Percentiles rank a stretch among this genome's conserved stretches.
phyloP scores from a whole-genome alignment of 2,888 invertebrate species.

The Cephus sareptanus region DNA sequence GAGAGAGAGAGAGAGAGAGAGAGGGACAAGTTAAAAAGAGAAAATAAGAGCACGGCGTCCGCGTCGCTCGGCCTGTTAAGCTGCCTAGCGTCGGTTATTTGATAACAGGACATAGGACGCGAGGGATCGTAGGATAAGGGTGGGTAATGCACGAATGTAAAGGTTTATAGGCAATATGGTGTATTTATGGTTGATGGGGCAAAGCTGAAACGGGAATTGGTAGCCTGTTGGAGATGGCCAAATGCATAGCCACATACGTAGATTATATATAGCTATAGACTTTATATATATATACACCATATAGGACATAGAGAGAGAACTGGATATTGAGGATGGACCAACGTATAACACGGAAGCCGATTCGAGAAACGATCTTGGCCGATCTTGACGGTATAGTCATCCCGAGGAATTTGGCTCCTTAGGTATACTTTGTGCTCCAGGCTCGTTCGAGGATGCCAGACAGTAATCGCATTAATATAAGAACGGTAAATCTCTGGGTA shows the following conservation, averaged over 20 bases:
- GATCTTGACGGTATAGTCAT: constrained; percentile 23
- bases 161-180: constrained; percentile 63
- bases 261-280: not conserved
- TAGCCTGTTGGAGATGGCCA: constrained; percentile 7
- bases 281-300: not conserved
- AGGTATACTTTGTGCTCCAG: constrained; percentile 32
- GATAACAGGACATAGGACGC: constrained; percentile 42
- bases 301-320: constrained; percentile 2
- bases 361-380: constrained; percentile 25
- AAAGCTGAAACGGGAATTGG: constrained; percentile 35
- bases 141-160: constrained; percentile 61
- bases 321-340: constrained; percentile 31
- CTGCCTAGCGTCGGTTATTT: constrained; percentile 47
- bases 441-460: constrained; percentile 32
- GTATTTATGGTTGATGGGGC: constrained; percentile 56
- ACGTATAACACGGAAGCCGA: constrained; percentile 13
- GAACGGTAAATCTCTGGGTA: constrained; percentile 54
- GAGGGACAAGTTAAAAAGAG: not conserved
- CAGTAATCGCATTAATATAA: constrained; percentile 60
- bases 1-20: no score
- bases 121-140: constrained; percentile 28
- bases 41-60: not conserved
- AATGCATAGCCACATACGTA: not conserved
- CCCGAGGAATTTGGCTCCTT: constrained; percentile 14
- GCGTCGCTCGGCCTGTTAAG: constrained; percentile 32